These are phyloP conservation scores for Caenorhabditis virilis DNA, from an alignment of 2,888 invertebrate species.

Conservation along the genomic window DNA sequence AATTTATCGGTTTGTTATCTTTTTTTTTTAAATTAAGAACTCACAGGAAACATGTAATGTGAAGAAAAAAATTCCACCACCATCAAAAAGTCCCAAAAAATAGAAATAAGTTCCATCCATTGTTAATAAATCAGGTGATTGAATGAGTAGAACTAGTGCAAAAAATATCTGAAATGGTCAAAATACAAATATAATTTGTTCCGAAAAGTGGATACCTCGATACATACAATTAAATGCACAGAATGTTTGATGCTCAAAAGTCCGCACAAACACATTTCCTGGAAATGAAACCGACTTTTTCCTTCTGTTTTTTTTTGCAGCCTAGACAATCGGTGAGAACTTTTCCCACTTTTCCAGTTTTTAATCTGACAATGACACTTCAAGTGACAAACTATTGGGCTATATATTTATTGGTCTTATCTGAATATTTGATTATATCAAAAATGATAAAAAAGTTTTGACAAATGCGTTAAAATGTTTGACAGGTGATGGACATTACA, in stretches of 20 bases:
- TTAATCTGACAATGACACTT: neutral
- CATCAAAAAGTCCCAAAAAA: slow-evolving; percentile 46
- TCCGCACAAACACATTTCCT: slow-evolving; percentile 55
- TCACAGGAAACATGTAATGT: slow-evolving; percentile 38
- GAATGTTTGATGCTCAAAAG: slow-evolving; percentile 45
- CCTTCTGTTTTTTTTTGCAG: no score
- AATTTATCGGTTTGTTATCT: slow-evolving; percentile 3
- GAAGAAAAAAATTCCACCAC: slow-evolving; percentile 43
- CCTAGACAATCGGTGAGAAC: neutral
- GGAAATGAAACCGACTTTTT: slow-evolving; percentile 6
- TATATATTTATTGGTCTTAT: neutral
- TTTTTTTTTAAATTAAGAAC: slow-evolving; percentile 8
- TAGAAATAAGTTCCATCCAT: slow-evolving; percentile 53
- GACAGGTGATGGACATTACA: no score
- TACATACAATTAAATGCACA: slow-evolving; percentile 42
- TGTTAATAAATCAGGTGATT: slow-evolving; percentile 44
- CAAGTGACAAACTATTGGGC: neutral
- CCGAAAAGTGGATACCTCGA: slow-evolving; percentile 32
- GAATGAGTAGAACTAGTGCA: slow-evolving; percentile 44
- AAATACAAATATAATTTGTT: neutral
- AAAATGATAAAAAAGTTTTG: no score
- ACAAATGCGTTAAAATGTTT: no score
- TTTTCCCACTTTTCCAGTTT: neutral
- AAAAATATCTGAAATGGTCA: slow-evolving; percentile 38
- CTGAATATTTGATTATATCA: neutral